These are phyloP conservation scores for Drosophila sturtevanti DNA, from an alignment of 1,140 invertebrate genomes.

Conservation along the genomic window DNA sequence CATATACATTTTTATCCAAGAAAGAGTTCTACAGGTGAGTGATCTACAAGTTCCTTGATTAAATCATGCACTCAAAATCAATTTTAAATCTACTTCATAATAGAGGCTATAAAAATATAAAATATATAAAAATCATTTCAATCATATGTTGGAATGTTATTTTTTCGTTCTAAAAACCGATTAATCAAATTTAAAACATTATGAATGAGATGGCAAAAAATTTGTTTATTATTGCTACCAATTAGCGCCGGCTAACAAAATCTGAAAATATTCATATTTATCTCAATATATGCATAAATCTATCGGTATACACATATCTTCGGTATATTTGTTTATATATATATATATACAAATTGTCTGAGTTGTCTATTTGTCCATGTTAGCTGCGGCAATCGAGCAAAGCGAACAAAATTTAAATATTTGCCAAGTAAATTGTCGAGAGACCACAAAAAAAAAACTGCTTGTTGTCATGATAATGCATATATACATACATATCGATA, in stretches of 20 bases:
- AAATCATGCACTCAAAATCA: too few relatives aligned
- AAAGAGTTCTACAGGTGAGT: too few relatives aligned
- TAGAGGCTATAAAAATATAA: too few relatives aligned
- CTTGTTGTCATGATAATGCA: neutral
- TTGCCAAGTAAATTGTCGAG: slow-evolving; percentile 50
- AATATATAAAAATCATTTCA: too few relatives aligned
- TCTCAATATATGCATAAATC: neutral
- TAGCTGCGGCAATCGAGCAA: slow-evolving; percentile 12
- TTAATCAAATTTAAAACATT: neutral
- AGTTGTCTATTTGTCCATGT: neutral
- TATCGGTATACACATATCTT: neutral
- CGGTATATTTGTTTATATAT: neutral
- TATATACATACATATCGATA: neutral
- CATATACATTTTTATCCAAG: too few relatives aligned
- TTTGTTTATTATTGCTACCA: slow-evolving; percentile 36
- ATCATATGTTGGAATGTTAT: too few relatives aligned
- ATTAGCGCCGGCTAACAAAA: slow-evolving; percentile 41
- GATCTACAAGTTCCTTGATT: too few relatives aligned
- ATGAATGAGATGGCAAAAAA: slow-evolving; percentile 4
- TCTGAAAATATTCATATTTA: slow-evolving; percentile 4
- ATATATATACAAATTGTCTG: neutral
- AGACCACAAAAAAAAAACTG: slow-evolving; percentile 12
- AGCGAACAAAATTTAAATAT: slow-evolving; percentile 41
- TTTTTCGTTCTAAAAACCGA: neutral
- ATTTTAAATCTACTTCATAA: too few relatives aligned